Evolutionary conservation across 1,140 invertebrate species (phyloP).

Genomic region (Drosophila arawakana): DNA sequence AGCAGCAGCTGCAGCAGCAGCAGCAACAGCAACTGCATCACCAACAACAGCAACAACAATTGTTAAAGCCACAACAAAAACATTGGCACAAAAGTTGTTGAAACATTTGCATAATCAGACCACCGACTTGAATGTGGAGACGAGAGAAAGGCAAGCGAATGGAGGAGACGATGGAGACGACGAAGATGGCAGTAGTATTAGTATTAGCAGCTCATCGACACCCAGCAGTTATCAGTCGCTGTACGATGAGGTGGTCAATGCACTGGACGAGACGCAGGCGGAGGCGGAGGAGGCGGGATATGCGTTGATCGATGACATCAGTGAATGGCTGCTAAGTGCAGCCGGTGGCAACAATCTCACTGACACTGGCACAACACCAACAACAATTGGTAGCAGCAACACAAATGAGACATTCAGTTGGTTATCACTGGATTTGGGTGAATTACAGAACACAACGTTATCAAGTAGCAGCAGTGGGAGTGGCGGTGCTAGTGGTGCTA

Average conservation of each 20-base stretch:
- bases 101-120: conserved; percentile 44
- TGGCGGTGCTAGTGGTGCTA: neutral
- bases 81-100: conserved; percentile 43
- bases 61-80: conserved; percentile 16
- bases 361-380: conserved; percentile 2
- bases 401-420: conserved; percentile 64
- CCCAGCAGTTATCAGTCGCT: conserved; percentile 57
- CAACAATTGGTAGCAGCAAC: conserved; percentile 17
- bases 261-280: conserved; percentile 45
- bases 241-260: conserved; percentile 60
- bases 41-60: conserved; percentile 25
- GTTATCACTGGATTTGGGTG: conserved; percentile 59
- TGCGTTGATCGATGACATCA: conserved; percentile 72
- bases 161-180: neutral
- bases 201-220: conserved; percentile 42
- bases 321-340: conserved; percentile 66
- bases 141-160: neutral
- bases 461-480: conserved; percentile 7
- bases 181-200: conserved; percentile 13
- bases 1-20: conserved; percentile 22
- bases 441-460: conserved; percentile 53
- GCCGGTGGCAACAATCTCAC: conserved; percentile 38
- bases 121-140: neutral
- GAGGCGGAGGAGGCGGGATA: conserved; percentile 66
- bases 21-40: neutral